phyloP scores from a whole-genome alignment of 2,113 vertebrate species.

The Nerophis ophidion region DNA sequence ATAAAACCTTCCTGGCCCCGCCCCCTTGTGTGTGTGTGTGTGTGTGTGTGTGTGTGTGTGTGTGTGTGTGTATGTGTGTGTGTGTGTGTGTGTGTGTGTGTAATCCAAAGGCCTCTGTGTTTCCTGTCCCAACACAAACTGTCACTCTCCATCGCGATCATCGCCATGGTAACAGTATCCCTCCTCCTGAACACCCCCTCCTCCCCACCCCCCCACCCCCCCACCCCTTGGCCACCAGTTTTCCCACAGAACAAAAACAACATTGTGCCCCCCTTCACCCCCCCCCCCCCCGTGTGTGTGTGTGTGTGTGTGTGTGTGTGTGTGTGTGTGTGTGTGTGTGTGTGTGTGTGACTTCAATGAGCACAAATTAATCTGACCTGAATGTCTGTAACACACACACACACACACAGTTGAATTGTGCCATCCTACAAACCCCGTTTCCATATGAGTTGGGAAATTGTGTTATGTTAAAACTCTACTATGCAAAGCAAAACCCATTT shows the following conservation, averaged over 20 bases:
- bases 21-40: conserved; percentile 12
- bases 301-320: too few species aligned
- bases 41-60: conserved; percentile 30
- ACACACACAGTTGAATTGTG: too few species aligned
- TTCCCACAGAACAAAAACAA: conserved; percentile 71
- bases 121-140: conserved; percentile 56
- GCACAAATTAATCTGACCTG: too few species aligned
- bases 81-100: conserved; percentile 1
- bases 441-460: too few species aligned
- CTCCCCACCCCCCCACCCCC: conserved; percentile 22
- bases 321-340: too few species aligned
- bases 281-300: too few species aligned
- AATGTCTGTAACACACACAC: too few species aligned
- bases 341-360: too few species aligned
- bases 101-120: conserved; percentile 44
- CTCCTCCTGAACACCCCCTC: conserved; percentile 23
- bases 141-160: conserved; percentile 40
- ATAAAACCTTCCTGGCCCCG: conserved; percentile 18
- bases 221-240: conserved; percentile 39
- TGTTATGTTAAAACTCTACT: too few species aligned
- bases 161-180: conserved; percentile 54
- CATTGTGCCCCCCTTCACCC: too few species aligned
- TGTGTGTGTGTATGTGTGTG: neutral
- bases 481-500: too few species aligned
- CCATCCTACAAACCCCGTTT: too few species aligned